Evolutionary conservation across 2,113 vertebrate species (phyloP), one percentile per base, ranked within the genome.

Genomic region (Anser cygnoides): DNA sequence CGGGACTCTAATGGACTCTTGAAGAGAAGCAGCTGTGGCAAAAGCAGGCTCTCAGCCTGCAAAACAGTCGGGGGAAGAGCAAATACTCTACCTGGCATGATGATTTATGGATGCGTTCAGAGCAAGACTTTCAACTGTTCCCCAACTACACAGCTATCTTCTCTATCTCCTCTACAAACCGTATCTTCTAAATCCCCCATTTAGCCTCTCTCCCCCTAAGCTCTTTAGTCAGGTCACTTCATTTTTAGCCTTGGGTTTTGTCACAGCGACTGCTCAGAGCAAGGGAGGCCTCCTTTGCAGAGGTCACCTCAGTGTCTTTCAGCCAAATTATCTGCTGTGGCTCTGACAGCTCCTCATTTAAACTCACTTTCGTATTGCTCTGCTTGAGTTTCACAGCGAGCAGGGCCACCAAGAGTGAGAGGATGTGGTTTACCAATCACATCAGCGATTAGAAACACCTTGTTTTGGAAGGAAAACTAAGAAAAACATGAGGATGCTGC

Each of bases 1-100:
- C 3, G 0, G 84, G 37, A 33, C 63, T 87, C 44, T 80, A 95
- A 93, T 46, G 58, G 71, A 50, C 71, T 70, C n/a, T 35, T 80
- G 82, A 94, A 90, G 75, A 90, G 67, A 96, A 88, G 82, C 82
- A 95, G 90, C 92, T 96, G 92, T 73, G 44, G 71, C 50, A 22
- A 18, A 73, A 80, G 67, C 71, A 85, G 74, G 89, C 28, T 92
- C 78, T 9, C 37, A 94, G 67, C 50, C 67, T 73, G 74, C 58
- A 79, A 88, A 96, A 87, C 22, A 91, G 21, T 76, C 26, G 3
- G 41, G 41, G 58, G 62, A 90, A 84, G 62, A 67, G 52, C 92
- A 92, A 96, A 96, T 59, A 86, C 55, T 22, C 63, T 71, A 83
- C 70, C 84, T 83, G 87, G 82, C 90, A 76, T n/a, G 50, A 86